Evolutionary conservation across 1,140 invertebrate species (phyloP).

Genomic region (Lordiphosa clarofinis): DNA sequence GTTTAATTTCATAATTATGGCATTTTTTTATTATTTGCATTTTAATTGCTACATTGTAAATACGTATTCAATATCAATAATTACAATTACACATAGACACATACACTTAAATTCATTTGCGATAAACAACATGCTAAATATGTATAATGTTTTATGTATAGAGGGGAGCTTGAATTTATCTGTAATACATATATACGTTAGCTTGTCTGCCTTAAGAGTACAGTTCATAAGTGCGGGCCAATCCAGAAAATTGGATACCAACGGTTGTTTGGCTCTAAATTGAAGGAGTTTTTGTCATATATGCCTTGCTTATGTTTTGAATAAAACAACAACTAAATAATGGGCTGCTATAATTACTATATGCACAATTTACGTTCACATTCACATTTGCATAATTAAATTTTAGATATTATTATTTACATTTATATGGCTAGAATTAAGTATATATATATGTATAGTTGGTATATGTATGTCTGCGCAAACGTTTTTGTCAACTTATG

Average conservation of each 20-base stretch:
- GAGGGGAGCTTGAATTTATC: conserved; percentile 8
- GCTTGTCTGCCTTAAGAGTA: conserved; percentile 48
- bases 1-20: conserved; percentile 71
- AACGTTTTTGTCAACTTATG: conserved; percentile 28
- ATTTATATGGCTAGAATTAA: conserved; percentile 24
- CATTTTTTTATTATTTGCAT: conserved; percentile 67
- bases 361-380: conserved; percentile 60
- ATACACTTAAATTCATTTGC: conserved; percentile 52
- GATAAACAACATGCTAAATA: conserved; percentile 65
- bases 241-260: neutral
- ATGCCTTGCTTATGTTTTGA: conserved; percentile 50
- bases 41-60: conserved; percentile 76
- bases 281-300: conserved; percentile 57
- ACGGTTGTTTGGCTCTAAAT: conserved; percentile 38
- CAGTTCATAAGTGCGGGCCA: conserved; percentile 61
- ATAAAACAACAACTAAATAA: conserved; percentile 58
- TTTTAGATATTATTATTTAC: conserved; percentile 37
- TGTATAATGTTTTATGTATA: conserved; percentile 27
- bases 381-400: conserved; percentile 49
- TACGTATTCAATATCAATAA: conserved; percentile 76
- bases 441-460: conserved; percentile 17
- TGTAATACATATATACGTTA: conserved; percentile 26
- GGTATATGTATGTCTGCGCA: conserved; percentile 25
- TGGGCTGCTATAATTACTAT: conserved; percentile 40
- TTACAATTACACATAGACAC: conserved; percentile 72